phyloP scores from a whole-genome alignment of 2,797 vertebrate genomes.

The Lacerta agilis region DNA sequence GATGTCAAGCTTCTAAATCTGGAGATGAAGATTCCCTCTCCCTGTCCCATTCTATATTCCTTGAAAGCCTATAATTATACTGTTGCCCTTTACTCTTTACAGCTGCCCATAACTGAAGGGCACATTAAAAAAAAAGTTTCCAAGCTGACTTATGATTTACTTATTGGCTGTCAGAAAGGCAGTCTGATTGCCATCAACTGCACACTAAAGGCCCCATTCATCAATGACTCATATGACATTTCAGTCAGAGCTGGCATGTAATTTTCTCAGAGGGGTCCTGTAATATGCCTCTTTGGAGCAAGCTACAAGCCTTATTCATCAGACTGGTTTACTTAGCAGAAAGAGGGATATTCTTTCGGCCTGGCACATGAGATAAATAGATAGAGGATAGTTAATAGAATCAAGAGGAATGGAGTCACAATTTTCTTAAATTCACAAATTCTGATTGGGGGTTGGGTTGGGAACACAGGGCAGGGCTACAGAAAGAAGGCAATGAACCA shows the following conservation, averaged over 20 bases:
- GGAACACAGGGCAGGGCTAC: not conserved
- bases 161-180: conserved; percentile 32
- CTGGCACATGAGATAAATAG: not conserved
- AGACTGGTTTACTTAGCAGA: conserved; percentile 43
- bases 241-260: conserved; percentile 37
- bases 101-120: conserved; percentile 34
- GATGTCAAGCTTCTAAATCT: not conserved
- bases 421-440: not conserved
- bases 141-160: conserved; percentile 42
- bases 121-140: conserved; percentile 19
- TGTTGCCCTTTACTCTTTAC: conserved; percentile 16
- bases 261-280: conserved; percentile 40
- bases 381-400: not conserved
- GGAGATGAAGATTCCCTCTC: not conserved
- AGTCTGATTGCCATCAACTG: conserved; percentile 19
- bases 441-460: not conserved
- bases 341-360: not conserved
- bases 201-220: conserved; percentile 20
- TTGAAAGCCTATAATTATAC: not conserved
- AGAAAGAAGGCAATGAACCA: not conserved
- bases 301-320: conserved; percentile 46
- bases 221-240: conserved; percentile 31
- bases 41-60: not conserved
- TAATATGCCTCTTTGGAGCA: conserved; percentile 49
- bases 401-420: not conserved